Evolutionary conservation across 2,888 invertebrate species (phyloP).

Genomic region (Eupeodes latifasciatus): DNA sequence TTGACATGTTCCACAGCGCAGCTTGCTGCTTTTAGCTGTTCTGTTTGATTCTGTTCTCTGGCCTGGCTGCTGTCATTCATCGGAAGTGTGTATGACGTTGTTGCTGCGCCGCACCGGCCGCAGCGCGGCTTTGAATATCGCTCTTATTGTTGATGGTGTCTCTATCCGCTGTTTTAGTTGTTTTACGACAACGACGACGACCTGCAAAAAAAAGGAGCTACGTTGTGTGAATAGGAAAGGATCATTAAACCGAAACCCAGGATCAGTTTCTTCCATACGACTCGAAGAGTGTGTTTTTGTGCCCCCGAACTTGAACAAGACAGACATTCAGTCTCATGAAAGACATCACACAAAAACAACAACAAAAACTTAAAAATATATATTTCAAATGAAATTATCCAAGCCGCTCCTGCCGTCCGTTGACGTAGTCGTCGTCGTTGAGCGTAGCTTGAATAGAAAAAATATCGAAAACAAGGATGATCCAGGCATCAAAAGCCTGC

Average conservation of each 20-base stretch:
- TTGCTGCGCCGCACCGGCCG: background rate
- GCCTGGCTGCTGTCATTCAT: slow-evolving; percentile 66
- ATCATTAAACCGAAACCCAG: slow-evolving; percentile 42
- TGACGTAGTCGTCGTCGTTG: background rate
- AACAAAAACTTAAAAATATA: slow-evolving; percentile 26
- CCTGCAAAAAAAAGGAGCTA: slow-evolving; percentile 14
- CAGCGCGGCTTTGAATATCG: slow-evolving; percentile 32
- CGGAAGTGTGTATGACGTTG: slow-evolving; percentile 76
- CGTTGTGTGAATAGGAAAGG: slow-evolving; percentile 36
- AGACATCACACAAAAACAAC: background rate
- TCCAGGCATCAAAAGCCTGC: slow-evolving; percentile 58
- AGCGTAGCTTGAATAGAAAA: slow-evolving; percentile 14
- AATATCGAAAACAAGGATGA: slow-evolving; percentile 29
- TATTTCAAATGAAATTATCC: slow-evolving; percentile 60
- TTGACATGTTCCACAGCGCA: slow-evolving; percentile 42
- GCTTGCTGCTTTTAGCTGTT: slow-evolving; percentile 26
- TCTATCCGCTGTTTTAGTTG: slow-evolving; percentile 48
- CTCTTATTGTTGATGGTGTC: slow-evolving; percentile 40
- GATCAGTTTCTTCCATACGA: slow-evolving; percentile 53
- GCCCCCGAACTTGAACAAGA: slow-evolving; percentile 41
- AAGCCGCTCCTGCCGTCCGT: slow-evolving; percentile 12
- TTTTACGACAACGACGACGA: background rate
- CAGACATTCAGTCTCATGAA: slow-evolving; percentile 64
- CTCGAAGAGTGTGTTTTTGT: slow-evolving; percentile 10
- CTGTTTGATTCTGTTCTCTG: background rate